Base-by-base conservation (phyloP, 2,888 invertebrate genomes). In the Clanis bilineata region DNA sequence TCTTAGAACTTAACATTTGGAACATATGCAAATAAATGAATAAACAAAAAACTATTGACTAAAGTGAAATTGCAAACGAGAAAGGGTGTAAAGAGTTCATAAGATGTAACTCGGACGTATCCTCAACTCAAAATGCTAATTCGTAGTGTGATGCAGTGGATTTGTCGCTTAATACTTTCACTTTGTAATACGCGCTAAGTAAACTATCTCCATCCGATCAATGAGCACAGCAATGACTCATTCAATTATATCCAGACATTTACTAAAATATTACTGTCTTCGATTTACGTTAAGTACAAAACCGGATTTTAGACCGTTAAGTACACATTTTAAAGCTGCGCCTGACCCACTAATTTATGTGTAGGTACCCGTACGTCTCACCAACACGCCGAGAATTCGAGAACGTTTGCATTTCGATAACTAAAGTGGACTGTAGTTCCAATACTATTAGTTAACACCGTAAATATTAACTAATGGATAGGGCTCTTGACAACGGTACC, bases 231-330 rank as follows among this genome's bases (percentile, higher is more conserved):
- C 59, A 68, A 64, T 76, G 77, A 77, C 58, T 76, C 76, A 73
- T 64, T 58, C 59, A 61, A 56, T 64, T 64, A 68, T 64, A 62
- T 64, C 58, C 64, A 68, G 65, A 65, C 67, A 64, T 56, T 67
- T 62, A 68, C 64, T 65, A 68, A 76, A 74, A 66, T 70, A 71
- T 73, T 68, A 64, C 65, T 67, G 65, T 66, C 67, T 66, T 64
- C 67, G 65, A 58, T 66, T 64, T 69, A 71, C 69, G 72, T 75
- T 69, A 73, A 68, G 69, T 76, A 70, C 66, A 71, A 72, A 83
- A 87, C 84, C 84, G 82, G 83, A 78, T 84, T 84, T 32, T 63
- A 72, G 69, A 85, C 90, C 89, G 90, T 90, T 90, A 90, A 87
- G 74, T 73, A 80, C 68, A 84, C 80, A 76, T 82, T 76, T 71